These are phyloP conservation scores for Erannis defoliaria DNA, from an alignment of 2,888 invertebrate genomes.

Conservation along the genomic window DNA sequence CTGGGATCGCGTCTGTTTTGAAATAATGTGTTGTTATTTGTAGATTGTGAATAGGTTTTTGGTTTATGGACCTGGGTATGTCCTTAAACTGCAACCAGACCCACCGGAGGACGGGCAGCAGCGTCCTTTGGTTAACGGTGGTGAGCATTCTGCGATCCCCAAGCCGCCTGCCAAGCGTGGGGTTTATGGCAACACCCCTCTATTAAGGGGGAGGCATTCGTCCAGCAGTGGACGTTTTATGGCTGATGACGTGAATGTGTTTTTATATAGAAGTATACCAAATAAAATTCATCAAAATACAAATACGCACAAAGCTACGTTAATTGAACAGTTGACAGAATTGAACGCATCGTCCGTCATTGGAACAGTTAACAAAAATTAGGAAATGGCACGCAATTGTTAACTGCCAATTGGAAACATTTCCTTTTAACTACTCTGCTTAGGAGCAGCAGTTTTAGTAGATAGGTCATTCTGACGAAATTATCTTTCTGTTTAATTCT, in stretches of 20 bases:
- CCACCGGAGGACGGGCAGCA: no score
- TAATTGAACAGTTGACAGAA: slow-evolving; percentile 6
- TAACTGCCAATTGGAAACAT: slow-evolving; percentile 13
- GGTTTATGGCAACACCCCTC: no score
- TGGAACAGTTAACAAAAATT: slow-evolving; percentile 21
- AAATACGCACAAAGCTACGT: not conserved
- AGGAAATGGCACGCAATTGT: slow-evolving; percentile 23
- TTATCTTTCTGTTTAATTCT: not conserved
- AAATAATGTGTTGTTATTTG: not conserved
- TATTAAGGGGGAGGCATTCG: no score
- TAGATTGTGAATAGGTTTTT: no score
- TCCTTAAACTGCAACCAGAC: no score
- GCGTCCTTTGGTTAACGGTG: no score
- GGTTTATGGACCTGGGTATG: no score
- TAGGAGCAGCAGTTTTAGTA: not conserved
- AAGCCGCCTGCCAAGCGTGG: no score
- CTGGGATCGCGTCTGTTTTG: slow-evolving; percentile 8
- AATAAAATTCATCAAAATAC: not conserved
- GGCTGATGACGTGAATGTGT: no score
- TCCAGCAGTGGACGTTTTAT: no score
- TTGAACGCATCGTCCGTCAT: not conserved
- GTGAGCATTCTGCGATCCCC: no score
- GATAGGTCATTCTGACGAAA: not conserved
- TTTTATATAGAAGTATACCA: not conserved
- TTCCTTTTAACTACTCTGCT: slow-evolving; percentile 8